These are phyloP conservation scores for Cataglyphis altisquamis DNA, from an alignment of 2,888 invertebrate genomes.

Conservation along the genomic window DNA sequence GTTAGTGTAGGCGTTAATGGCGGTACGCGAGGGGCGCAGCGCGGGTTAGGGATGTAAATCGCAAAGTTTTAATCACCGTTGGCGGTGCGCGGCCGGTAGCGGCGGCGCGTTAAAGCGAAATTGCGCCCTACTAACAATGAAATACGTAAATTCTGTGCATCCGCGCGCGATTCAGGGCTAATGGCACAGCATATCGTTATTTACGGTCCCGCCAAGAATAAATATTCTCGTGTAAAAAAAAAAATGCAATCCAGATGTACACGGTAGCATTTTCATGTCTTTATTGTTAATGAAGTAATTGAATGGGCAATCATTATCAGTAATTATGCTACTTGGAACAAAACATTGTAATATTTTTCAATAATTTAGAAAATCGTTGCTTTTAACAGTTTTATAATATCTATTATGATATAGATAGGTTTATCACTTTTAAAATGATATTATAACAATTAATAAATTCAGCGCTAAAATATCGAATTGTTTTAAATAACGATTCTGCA, in stretches of 20 bases:
- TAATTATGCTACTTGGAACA: not conserved
- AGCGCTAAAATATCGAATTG: not conserved
- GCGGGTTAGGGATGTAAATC: slow-evolving; percentile 57
- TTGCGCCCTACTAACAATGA: slow-evolving; percentile 55
- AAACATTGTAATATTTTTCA: not conserved
- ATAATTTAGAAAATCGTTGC: not conserved
- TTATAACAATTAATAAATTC: slow-evolving; percentile 3
- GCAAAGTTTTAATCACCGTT: slow-evolving; percentile 54
- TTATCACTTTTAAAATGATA: not conserved
- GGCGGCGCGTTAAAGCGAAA: slow-evolving; percentile 55
- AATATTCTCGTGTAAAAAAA: slow-evolving; percentile 49
- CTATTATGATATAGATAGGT: not conserved
- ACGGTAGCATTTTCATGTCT: not conserved
- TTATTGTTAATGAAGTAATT: not conserved
- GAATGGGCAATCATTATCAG: not conserved
- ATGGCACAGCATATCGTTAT: slow-evolving; percentile 50
- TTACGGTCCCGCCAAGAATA: slow-evolving; percentile 30
- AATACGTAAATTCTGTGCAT: slow-evolving; percentile 58
- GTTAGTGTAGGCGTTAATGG: slow-evolving; percentile 50
- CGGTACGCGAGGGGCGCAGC: slow-evolving; percentile 28
- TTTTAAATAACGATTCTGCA: not conserved
- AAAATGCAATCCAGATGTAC: slow-evolving; percentile 24
- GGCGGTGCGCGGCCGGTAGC: slow-evolving; percentile 49
- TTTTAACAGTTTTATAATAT: not conserved
- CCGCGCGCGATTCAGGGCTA: slow-evolving; percentile 53